These are phyloP conservation scores for Triplophysa bombifrons DNA, from an alignment of 2,797 vertebrate species.

Conservation along the genomic window DNA sequence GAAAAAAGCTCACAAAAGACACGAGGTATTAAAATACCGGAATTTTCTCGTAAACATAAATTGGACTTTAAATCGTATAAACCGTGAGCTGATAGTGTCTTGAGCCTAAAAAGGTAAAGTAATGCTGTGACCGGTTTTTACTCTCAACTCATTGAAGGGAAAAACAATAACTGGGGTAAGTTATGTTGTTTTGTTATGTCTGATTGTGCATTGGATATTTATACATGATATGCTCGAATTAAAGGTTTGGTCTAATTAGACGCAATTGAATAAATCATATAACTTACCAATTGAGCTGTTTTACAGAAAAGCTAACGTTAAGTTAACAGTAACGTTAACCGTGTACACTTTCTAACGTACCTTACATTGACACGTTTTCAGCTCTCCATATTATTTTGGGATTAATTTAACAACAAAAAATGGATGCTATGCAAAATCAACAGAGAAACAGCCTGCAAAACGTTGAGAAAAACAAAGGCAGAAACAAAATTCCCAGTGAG, in stretches of 20 bases:
- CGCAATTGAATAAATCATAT: background rate
- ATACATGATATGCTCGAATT: background rate
- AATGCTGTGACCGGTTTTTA: background rate
- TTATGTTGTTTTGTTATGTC: background rate
- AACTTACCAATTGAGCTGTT: background rate
- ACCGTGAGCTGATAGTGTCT: background rate
- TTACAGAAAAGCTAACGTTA: no score
- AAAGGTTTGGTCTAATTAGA: background rate
- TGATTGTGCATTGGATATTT: background rate
- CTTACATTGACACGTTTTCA: background rate
- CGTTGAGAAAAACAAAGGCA: slow-evolving; percentile 28
- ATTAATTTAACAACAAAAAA: background rate
- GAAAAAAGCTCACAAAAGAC: background rate
- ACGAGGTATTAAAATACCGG: background rate
- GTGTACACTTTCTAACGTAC: no score
- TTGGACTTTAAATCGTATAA: background rate
- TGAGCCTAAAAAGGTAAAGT: background rate
- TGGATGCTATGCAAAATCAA: slow-evolving; percentile 27
- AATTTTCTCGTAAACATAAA: background rate
- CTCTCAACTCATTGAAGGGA: background rate
- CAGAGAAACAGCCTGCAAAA: slow-evolving; percentile 2
- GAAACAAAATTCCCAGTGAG: slow-evolving; percentile 48
- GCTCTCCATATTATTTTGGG: background rate
- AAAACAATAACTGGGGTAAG: background rate
- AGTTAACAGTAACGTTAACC: no score